Evolutionary conservation across 2,888 invertebrate genomes (phyloP), one percentile per base, ranked within the genome.

Genomic region (Leucophenga maculata): DNA sequence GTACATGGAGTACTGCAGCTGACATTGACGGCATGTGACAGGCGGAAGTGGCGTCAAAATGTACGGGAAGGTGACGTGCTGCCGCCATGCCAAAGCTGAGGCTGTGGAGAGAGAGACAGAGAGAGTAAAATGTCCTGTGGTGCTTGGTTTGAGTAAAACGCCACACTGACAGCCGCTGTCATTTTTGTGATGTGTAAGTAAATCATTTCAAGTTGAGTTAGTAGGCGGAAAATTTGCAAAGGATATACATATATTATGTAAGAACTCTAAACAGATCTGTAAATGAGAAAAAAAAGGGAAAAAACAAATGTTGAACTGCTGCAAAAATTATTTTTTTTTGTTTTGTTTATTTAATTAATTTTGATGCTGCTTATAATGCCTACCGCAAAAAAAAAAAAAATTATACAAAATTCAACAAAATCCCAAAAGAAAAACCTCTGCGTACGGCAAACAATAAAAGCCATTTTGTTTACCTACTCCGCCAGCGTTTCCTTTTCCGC

Each of bases 121-220:
- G n/a, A n/a, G 39, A 39, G 11, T 9, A 39, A 39, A 39, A 39
- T 39, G 11, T 39, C 9, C 39, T 39, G 39, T 39, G 39, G 9
- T 39, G 39, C 39, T 39, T 71, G 65, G 77, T 59, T 73, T 71
- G 69, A 50, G 64, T 1, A 22, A n/a, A 76, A 75, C 75, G 16
- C 83, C 78, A 83, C 39, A 79, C 78, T 83, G 82, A 81, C 83
- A 81, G 73, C 74, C 76, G 72, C 73, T 80, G 82, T 81, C 83
- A 82, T 68, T 69, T 46, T 32, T 65, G 22, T 66, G 70, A 69
- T 39, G 70, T 67, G 48, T 69, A 68, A 70, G 68, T 68, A 70
- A 70, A 70, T 72, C 70, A 68, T 59, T 32, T 64, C 62, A 44
- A 39, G 20, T 57, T 48, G 48, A 20, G 9, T 64, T 64, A 46